phyloP scores from a whole-genome alignment of 1,140 invertebrate genomes.

The Apolygus lucorum region DNA sequence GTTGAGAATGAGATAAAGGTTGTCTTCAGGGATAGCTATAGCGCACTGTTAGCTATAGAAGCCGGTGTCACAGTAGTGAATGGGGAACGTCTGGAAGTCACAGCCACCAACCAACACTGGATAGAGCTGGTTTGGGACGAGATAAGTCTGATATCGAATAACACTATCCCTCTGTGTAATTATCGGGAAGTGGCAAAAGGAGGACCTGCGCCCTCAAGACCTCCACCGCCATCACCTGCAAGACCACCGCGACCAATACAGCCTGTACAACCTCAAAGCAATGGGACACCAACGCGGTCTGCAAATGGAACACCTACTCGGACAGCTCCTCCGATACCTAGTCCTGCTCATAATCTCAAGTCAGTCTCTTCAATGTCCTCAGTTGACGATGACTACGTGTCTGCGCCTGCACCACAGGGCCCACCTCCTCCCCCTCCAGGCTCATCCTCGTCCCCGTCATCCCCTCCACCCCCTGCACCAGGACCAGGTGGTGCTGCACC shows the following conservation, averaged over 20 bases:
- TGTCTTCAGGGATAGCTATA: slow-evolving; percentile 77
- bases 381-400: slow-evolving; percentile 12
- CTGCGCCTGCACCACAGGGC: slow-evolving; percentile 19
- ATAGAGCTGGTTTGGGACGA: neutral
- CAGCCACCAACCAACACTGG: slow-evolving; percentile 20
- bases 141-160: slow-evolving; percentile 24
- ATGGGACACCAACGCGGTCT: neutral
- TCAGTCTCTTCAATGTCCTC: slow-evolving; percentile 2
- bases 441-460: slow-evolving; percentile 15
- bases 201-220: neutral
- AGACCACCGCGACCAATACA: slow-evolving; percentile 15
- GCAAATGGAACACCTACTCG: neutral
- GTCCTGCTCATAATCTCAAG: neutral
- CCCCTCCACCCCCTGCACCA: slow-evolving; percentile 1
- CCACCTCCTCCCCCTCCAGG: slow-evolving; percentile 18
- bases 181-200: neutral
- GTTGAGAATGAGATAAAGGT: slow-evolving; percentile 82
- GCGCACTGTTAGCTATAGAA: slow-evolving; percentile 63
- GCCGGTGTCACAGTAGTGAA: slow-evolving; percentile 34
- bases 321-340: neutral
- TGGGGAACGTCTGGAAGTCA: slow-evolving; percentile 19
- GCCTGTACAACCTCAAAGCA: neutral
- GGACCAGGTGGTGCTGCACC: slow-evolving; percentile 8
- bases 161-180: slow-evolving; percentile 26
- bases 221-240: neutral